Conservation (phyloP, 2,888 invertebrate species). For the Adelognathus sp. region DNA sequence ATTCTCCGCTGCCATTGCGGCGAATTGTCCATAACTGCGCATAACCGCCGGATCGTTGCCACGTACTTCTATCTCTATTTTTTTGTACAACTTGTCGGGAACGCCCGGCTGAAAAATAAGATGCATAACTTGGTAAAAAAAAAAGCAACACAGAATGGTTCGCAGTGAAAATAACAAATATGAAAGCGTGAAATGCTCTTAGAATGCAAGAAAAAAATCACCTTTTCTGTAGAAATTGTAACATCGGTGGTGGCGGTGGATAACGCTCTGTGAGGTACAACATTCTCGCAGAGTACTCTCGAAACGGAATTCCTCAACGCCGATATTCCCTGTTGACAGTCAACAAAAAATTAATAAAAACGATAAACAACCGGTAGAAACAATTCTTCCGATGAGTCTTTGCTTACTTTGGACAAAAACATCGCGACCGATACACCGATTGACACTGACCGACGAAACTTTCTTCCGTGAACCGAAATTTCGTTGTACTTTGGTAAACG, state of each 20-base stretch:
- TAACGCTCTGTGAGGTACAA: constrained; percentile 55
- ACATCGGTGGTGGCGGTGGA: neutral
- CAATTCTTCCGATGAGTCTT: neutral
- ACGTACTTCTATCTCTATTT: constrained; percentile 92
- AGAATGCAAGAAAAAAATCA: neutral
- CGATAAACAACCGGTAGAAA: neutral
- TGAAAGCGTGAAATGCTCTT: neutral
- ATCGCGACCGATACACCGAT: constrained; percentile 14
- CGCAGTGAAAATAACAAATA: too few species aligned
- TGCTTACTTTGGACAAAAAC: constrained; percentile 56
- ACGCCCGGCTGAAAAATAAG: constrained; percentile 39
- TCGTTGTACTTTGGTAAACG: neutral
- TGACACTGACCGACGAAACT: neutral
- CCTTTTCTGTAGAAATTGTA: constrained; percentile 27
- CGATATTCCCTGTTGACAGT: constrained; percentile 16
- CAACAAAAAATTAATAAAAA: neutral
- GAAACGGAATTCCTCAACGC: constrained; percentile 22
- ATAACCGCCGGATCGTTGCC: constrained; percentile 94
- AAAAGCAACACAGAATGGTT: neutral
- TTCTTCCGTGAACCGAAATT: neutral
- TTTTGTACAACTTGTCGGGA: constrained; percentile 90
- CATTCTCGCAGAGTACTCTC: constrained; percentile 49
- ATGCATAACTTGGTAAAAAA: neutral
- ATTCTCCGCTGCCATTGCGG: constrained; percentile 90
- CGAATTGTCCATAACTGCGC: constrained; percentile 93